Evolutionary conservation across 2,888 invertebrate genomes (phyloP).

Genomic region (Cryptocephalus moraei): DNA sequence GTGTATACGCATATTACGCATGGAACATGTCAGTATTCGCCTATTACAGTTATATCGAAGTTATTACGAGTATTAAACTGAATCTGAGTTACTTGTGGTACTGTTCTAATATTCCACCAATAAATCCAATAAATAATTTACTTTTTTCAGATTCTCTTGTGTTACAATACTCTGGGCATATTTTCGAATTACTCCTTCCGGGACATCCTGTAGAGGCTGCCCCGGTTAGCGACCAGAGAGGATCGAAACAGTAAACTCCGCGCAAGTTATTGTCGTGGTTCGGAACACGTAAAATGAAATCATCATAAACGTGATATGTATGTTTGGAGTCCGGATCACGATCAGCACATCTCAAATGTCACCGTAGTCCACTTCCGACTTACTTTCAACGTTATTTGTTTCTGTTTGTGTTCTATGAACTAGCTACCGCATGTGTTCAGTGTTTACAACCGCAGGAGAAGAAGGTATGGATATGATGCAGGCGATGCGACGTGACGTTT

Average conservation of each 20-base stretch:
- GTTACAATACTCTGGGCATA: background rate
- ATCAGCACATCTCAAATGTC: slow-evolving; percentile 26
- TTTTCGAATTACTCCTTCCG: slow-evolving; percentile 1
- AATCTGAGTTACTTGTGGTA: no score
- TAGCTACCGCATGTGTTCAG: slow-evolving; percentile 13
- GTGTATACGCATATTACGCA: no score
- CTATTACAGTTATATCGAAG: no score
- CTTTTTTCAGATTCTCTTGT: no score
- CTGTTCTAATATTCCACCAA: no score
- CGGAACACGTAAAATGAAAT: slow-evolving; percentile 33
- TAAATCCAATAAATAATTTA: no score
- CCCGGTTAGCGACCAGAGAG: slow-evolving; percentile 24
- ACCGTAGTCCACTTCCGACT: slow-evolving; percentile 28
- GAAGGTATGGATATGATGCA: no score
- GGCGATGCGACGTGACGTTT: no score
- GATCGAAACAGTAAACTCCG: slow-evolving; percentile 24
- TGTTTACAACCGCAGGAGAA: slow-evolving; percentile 11
- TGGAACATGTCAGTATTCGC: no score
- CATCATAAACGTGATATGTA: slow-evolving; percentile 34
- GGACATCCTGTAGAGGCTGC: slow-evolving; percentile 12
- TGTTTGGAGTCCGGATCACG: slow-evolving; percentile 28
- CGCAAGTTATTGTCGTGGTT: slow-evolving; percentile 28
- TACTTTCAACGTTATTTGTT: slow-evolving; percentile 20
- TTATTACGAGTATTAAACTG: no score
- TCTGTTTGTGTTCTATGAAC: slow-evolving; percentile 13